phyloP scores from a whole-genome alignment of 2,113 vertebrate genomes.

The Pelusios castaneus region DNA sequence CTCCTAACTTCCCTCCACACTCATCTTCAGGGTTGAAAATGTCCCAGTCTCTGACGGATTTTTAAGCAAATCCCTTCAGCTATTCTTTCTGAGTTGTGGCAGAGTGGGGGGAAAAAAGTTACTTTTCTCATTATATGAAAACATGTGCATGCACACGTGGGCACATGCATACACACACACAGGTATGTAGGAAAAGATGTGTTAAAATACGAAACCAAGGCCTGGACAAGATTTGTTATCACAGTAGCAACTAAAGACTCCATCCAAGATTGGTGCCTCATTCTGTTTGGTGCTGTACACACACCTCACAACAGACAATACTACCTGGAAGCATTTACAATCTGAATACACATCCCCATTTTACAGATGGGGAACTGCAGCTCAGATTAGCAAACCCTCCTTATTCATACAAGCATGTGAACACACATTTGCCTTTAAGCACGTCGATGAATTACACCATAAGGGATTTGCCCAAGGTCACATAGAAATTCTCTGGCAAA shows the following conservation, averaged over 20 bases:
- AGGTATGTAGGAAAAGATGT: neutral
- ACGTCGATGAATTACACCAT: neutral
- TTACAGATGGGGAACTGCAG: neutral
- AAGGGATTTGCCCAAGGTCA: neutral
- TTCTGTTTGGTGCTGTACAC: neutral
- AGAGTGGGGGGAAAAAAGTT: no score
- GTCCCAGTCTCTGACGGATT: neutral
- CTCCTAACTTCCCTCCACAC: neutral
- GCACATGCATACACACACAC: neutral
- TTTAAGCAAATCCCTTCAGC: neutral
- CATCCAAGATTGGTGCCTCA: neutral
- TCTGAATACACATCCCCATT: neutral
- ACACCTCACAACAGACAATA: neutral
- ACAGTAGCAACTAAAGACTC: neutral
- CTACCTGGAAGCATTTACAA: neutral
- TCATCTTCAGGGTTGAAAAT: neutral
- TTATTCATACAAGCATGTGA: neutral
- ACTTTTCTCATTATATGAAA: neutral
- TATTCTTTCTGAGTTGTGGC: no score
- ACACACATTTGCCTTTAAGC: fast-evolving
- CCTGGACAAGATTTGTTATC: neutral
- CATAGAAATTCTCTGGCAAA: no score
- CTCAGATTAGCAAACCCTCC: neutral
- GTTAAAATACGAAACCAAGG: neutral
- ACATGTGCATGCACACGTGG: neutral